Evolutionary conservation across 2,888 invertebrate species (phyloP), one percentile per base, ranked within the genome.

Genomic region (Drosophila paucipuncta): DNA sequence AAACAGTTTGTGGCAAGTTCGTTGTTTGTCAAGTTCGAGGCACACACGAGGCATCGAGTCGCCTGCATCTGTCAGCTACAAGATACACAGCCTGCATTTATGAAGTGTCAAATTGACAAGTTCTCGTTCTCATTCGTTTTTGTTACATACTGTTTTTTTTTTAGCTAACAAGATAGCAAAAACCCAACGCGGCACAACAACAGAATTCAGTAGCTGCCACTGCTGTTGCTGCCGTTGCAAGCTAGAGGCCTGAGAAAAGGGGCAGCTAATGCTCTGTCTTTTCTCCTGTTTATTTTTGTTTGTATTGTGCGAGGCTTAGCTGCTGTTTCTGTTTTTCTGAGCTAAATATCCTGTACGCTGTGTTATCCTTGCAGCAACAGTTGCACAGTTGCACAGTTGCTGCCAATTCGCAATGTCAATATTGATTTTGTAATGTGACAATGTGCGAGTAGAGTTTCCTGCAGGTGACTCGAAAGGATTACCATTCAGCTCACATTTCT

Each of bases 81-180:
- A 69, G 67, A 75, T 68, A 73, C 70, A 71, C 43, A 66, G 55
- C 57, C 75, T 78, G 82, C 85, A 86, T 87, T 90, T 90, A 88
- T 90, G 87, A 88, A 90, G 88, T 88, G 88, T 88, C 88, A 90
- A 90, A 83, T 77, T 88, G 88, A 88, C 88, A 90, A 88, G 88
- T 84, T 84, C 83, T 49, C 25, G 49, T 65, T 58, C 28, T 39
- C 57, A n/a, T 50, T 55, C 58, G 69, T 66, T 64, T 49, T 67
- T 68, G 50, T 77, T 76, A 63, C 22, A 47, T 16, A 16, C 9
- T 47, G 47, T 47, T 78, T 82, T 65, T 68, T 64, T 67, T 65
- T 64, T 64, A 72, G 68, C 85, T 85, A 85, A 89, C 85, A 85
- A 88, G 89, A 74, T 82, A 63, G 59, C 9, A 47, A 53, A 52